phyloP scores from a whole-genome alignment of 2,113 vertebrate species.

The Motacilla alba region DNA sequence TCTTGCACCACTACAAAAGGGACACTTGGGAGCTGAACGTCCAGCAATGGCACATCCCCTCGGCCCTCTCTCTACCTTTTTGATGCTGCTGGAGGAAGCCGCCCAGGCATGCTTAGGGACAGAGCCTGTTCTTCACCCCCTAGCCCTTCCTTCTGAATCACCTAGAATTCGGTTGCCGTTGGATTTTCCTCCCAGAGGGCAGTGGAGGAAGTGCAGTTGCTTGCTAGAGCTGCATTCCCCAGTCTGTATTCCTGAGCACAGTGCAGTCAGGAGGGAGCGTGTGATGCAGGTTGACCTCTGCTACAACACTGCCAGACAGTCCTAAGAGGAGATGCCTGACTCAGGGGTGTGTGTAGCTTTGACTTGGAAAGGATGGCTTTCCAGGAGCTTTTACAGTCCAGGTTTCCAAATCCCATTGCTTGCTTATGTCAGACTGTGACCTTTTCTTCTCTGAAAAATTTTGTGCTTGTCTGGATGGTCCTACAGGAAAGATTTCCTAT shows the following conservation, averaged over 20 bases:
- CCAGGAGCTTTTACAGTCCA: not conserved
- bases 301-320: not conserved
- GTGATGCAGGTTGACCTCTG: constrained; percentile 10
- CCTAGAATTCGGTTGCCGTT: not conserved
- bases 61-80: not conserved
- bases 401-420: not conserved
- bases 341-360: not conserved
- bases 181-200: constrained; percentile 50
- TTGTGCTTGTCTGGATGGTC: constrained; percentile 6
- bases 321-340: not conserved
- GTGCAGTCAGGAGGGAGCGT: not conserved
- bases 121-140: not conserved
- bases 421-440: not conserved
- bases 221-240: constrained; percentile 33
- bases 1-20: not conserved
- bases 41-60: not conserved
- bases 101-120: not conserved
- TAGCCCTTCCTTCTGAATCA: not conserved
- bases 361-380: not conserved
- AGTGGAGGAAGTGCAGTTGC: constrained; percentile 15
- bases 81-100: not conserved
- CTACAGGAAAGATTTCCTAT: constrained; percentile 6
- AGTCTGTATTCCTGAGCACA: not conserved
- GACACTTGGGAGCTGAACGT: not conserved
- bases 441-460: not conserved